A percentile compares a stretch with the other conserved stretches of the same genome.
phyloP scores from a whole-genome alignment of 2,888 invertebrate species.

The Megastigmus dorsalis region DNA sequence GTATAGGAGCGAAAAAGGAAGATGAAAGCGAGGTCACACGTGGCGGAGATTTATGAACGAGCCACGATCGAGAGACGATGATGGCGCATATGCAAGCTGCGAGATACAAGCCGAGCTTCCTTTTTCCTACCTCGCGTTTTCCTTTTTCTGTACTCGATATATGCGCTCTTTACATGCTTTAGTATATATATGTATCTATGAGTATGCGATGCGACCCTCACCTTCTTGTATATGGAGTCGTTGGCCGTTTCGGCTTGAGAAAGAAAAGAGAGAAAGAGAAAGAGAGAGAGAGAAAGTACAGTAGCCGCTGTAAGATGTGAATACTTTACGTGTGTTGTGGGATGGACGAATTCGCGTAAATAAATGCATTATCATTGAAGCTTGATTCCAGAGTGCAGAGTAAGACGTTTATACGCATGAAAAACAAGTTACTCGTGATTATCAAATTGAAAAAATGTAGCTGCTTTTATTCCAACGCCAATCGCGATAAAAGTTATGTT shows the following conservation, averaged over 20 bases:
- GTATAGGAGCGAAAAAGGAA: too few relatives aligned
- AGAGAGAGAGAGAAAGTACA: too few relatives aligned
- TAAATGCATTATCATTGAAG: too few relatives aligned
- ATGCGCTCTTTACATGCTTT: not conserved
- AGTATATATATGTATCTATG: not conserved
- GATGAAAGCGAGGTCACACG: not conserved
- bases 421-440: too few relatives aligned
- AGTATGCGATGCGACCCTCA: not conserved
- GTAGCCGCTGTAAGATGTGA: too few relatives aligned
- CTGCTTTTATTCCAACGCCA: too few relatives aligned
- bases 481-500: too few relatives aligned
- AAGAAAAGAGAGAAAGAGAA: not conserved
- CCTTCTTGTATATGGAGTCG: not conserved
- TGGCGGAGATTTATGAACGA: conserved; percentile 32
- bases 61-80: conserved; percentile 21
- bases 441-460: too few relatives aligned
- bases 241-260: not conserved
- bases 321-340: too few relatives aligned
- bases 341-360: too few relatives aligned
- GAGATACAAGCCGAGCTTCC: not conserved
- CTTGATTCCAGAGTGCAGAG: too few relatives aligned
- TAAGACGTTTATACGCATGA: too few relatives aligned
- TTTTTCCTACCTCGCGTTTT: conserved; percentile 17
- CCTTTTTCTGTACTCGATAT: not conserved
- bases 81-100: conserved; percentile 2